These are phyloP conservation scores for Mamestra brassicae DNA, from an alignment of 2,888 invertebrate species.

Conservation along the genomic window DNA sequence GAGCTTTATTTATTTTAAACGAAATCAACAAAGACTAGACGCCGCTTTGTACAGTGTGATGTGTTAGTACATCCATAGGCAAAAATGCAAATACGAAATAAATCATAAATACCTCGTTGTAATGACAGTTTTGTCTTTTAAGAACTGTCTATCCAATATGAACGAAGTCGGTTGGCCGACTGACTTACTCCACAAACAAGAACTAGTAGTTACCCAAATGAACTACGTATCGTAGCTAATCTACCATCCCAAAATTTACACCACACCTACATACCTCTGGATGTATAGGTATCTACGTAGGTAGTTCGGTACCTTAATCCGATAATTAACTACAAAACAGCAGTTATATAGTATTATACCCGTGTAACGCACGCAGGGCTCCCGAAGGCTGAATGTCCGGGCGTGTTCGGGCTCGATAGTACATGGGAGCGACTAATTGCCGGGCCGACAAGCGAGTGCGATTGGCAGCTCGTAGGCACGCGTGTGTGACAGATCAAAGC, in stretches of 20 bases:
- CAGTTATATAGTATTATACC: constrained; percentile 12
- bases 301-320: background rate
- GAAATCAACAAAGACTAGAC: background rate
- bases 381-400: constrained; percentile 27
- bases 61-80: background rate
- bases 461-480: constrained; percentile 78
- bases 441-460: constrained; percentile 73
- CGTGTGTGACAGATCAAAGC: constrained; percentile 77
- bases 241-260: background rate
- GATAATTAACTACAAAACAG: constrained; percentile 37
- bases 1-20: constrained; percentile 29
- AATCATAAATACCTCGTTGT: background rate
- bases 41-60: background rate
- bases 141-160: background rate
- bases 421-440: constrained; percentile 76
- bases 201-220: background rate
- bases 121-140: too few species aligned
- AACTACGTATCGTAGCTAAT: background rate
- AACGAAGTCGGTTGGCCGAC: too few species aligned
- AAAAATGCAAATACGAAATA: background rate
- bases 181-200: background rate
- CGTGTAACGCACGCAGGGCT: constrained; percentile 37
- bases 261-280: background rate
- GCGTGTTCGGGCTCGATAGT: constrained; percentile 41
- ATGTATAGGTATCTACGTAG: background rate